Conservation (phyloP, 2,888 invertebrate genomes). For the Barypeithes pellucidus region DNA sequence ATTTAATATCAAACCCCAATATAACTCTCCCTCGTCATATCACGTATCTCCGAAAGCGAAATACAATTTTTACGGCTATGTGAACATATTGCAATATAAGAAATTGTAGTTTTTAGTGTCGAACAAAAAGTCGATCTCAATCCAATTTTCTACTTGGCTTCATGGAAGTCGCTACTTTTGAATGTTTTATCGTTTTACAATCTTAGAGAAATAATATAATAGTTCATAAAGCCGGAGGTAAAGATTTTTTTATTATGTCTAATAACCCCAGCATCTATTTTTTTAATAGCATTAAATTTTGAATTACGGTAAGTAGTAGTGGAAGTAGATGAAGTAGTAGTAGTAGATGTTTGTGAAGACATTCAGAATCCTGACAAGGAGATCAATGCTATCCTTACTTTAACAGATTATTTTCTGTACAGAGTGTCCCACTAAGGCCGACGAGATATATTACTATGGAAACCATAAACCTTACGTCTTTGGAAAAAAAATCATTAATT, state of each 20-base stretch:
- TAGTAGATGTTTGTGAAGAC: too few relatives aligned
- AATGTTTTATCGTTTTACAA: constrained; percentile 37
- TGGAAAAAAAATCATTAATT: too few relatives aligned
- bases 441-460: too few relatives aligned
- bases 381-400: too few relatives aligned
- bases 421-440: too few relatives aligned
- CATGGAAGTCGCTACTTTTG: constrained; percentile 27
- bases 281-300: too few relatives aligned
- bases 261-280: too few relatives aligned
- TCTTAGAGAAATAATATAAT: constrained; percentile 25
- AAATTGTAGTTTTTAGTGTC: constrained; percentile 53
- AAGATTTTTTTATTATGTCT: background rate
- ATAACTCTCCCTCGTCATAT: constrained; percentile 52
- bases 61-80: constrained; percentile 53
- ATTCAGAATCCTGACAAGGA: too few relatives aligned
- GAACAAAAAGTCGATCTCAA: constrained; percentile 43
- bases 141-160: constrained; percentile 51
- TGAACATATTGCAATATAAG: constrained; percentile 54
- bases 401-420: too few relatives aligned
- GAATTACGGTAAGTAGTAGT: too few relatives aligned
- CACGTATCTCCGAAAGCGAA: constrained; percentile 52
- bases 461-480: too few relatives aligned
- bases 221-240: background rate
- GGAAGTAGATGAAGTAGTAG: too few relatives aligned
- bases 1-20: constrained; percentile 54